A percentile compares a stretch with the other conserved stretches of the same genome.
Conservation (phyloP, 2,797 vertebrate species). For the Takifugu ocellatus region DNA sequence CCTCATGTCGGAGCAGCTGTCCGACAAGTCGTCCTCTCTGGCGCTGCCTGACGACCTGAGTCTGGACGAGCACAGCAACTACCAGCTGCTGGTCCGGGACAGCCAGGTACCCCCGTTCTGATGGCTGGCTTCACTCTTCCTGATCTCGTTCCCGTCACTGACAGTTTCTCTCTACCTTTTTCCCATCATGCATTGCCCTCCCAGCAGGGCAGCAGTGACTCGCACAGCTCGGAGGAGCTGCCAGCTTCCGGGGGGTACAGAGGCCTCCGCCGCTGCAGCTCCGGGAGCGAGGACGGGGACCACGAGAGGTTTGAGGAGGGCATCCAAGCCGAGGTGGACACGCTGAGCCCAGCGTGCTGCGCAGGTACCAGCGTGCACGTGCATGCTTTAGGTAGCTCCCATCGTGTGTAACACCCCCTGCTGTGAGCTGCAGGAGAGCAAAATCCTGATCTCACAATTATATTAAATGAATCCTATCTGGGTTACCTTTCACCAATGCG, state of each 20-base stretch:
- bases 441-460: conserved; percentile 1
- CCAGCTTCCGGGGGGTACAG: conserved; percentile 35
- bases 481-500: conserved; percentile 16
- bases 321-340: conserved; percentile 21
- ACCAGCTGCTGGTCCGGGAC: conserved; percentile 78
- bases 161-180: conserved; percentile 5
- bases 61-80: conserved; percentile 83
- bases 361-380: conserved; percentile 49
- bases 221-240: conserved; percentile 66
- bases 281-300: conserved; percentile 37
- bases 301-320: conserved; percentile 38
- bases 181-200: background rate
- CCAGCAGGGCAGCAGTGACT: conserved; percentile 68
- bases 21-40: conserved; percentile 91
- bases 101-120: conserved; percentile 71
- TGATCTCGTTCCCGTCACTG: background rate
- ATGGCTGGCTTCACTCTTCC: too few species aligned
- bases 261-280: conserved; percentile 38
- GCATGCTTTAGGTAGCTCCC: too few species aligned
- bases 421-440: too few species aligned
- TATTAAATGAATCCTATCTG: conserved; percentile 21
- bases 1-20: conserved; percentile 87
- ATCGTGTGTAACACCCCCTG: too few species aligned
- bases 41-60: conserved; percentile 89
- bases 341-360: conserved; percentile 23